These are phyloP conservation scores for Meriones unguiculatus DNA, from an alignment of 2,113 vertebrate species.

Conservation along the genomic window DNA sequence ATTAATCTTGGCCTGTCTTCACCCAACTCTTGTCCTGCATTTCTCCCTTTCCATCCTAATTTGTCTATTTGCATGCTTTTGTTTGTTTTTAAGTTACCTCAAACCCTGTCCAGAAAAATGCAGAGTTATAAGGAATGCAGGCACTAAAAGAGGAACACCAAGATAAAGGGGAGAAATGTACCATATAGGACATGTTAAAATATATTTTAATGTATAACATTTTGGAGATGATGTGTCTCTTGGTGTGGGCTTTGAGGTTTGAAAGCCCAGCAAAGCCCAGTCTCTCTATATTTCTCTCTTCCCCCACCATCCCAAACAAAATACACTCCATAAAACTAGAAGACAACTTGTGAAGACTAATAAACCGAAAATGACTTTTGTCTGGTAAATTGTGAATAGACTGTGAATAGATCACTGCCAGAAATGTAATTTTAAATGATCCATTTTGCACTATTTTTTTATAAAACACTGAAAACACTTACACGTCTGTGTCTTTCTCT, in stretches of 20 bases:
- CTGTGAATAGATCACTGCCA: background rate
- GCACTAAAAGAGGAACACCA: background rate
- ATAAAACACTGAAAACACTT: conserved; percentile 72
- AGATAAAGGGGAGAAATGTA: background rate
- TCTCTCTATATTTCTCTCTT: background rate
- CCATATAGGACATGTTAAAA: background rate
- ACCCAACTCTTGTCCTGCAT: background rate
- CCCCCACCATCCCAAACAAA: background rate
- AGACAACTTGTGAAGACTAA: background rate
- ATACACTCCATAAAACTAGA: background rate
- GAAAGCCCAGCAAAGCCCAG: background rate
- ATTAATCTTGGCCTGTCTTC: background rate
- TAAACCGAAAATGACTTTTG: background rate
- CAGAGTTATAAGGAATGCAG: background rate
- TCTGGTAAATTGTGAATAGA: background rate
- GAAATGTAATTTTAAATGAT: conserved; percentile 13
- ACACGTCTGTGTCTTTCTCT: conserved; percentile 98
- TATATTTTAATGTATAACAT: background rate
- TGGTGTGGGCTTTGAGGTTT: background rate
- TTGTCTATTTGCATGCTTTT: background rate
- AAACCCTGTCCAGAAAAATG: conserved; percentile 44
- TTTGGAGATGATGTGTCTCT: background rate
- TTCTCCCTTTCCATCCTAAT: conserved; percentile 1
- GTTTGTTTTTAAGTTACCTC: conserved; percentile 25
- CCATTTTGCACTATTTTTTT: background rate